Evolutionary conservation across 2,113 vertebrate genomes (phyloP).

Genomic region (Podiceps cristatus): DNA sequence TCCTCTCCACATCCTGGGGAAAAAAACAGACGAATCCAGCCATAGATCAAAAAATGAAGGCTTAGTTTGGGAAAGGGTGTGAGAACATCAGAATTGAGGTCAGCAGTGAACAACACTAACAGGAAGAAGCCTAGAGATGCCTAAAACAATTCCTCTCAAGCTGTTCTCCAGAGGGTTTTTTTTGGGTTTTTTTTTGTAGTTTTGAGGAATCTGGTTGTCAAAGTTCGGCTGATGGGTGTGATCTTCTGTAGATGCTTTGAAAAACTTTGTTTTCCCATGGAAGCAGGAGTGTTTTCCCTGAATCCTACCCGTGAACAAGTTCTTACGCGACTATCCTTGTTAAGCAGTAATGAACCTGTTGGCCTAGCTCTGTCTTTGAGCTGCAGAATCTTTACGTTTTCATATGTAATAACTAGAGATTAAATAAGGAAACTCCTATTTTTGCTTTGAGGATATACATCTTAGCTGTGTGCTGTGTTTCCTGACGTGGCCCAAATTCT

Average conservation of each 20-base stretch:
- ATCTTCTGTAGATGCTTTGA: background rate
- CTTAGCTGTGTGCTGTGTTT: background rate
- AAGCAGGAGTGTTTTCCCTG: background rate
- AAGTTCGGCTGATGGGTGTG: background rate
- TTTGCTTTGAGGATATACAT: background rate
- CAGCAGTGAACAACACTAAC: background rate
- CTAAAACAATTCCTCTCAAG: background rate
- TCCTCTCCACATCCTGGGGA: slow-evolving; percentile 31
- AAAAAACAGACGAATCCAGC: slow-evolving; percentile 6
- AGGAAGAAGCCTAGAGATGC: slow-evolving; percentile 22
- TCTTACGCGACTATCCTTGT: background rate
- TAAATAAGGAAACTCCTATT: background rate
- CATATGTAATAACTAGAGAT: background rate
- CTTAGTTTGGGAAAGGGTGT: slow-evolving; percentile 28
- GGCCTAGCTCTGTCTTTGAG: background rate
- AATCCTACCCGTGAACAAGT: background rate
- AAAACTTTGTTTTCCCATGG: background rate
- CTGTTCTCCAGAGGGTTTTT: background rate
- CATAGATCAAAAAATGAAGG: slow-evolving; percentile 4
- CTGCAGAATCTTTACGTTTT: background rate
- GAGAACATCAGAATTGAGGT: slow-evolving; percentile 21
- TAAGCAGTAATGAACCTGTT: background rate
- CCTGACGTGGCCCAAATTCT: background rate
- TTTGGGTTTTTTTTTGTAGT: background rate
- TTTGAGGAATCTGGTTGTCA: background rate